Percentiles rank a stretch among this genome's conserved stretches.
Conservation (phyloP, 2,113 vertebrate species). For the Pycnonotus jocosus region DNA sequence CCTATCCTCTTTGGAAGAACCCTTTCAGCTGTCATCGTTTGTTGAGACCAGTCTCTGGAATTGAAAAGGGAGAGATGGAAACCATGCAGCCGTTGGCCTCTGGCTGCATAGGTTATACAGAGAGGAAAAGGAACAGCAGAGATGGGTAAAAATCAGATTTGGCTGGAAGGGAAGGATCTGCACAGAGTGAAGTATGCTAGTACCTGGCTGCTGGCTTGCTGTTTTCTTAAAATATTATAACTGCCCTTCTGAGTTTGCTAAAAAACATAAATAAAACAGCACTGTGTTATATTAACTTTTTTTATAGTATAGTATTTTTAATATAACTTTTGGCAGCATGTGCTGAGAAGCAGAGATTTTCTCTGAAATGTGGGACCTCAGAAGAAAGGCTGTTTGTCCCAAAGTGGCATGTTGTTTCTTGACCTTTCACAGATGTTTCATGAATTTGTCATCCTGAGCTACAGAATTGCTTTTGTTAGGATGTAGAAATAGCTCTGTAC, state of each 20-base stretch:
- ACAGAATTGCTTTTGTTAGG: constrained; percentile 28
- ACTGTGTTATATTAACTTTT: background rate
- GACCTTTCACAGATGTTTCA: constrained; percentile 40
- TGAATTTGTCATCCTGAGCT: constrained; percentile 22
- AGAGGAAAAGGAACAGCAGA: background rate
- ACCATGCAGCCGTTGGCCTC: background rate
- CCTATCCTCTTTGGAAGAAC: background rate
- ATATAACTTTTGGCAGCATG: background rate
- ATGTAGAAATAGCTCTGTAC: constrained; percentile 12
- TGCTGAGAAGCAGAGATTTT: background rate
- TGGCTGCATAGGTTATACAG: background rate
- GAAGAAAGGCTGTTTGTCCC: constrained; percentile 21
- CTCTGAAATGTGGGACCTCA: background rate
- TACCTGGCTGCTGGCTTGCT: background rate
- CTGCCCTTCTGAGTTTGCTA: background rate
- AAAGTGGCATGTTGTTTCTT: background rate
- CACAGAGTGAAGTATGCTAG: background rate
- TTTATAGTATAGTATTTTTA: background rate
- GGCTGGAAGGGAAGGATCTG: background rate
- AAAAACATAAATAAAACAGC: background rate
- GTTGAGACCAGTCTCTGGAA: background rate
- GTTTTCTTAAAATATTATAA: background rate
- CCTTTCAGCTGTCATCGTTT: background rate
- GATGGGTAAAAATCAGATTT: background rate
- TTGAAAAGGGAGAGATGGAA: background rate